A percentile compares a stretch with the other conserved stretches of the same genome.
Conservation (phyloP, 2,888 invertebrate genomes). For the Drosophila testacea region DNA sequence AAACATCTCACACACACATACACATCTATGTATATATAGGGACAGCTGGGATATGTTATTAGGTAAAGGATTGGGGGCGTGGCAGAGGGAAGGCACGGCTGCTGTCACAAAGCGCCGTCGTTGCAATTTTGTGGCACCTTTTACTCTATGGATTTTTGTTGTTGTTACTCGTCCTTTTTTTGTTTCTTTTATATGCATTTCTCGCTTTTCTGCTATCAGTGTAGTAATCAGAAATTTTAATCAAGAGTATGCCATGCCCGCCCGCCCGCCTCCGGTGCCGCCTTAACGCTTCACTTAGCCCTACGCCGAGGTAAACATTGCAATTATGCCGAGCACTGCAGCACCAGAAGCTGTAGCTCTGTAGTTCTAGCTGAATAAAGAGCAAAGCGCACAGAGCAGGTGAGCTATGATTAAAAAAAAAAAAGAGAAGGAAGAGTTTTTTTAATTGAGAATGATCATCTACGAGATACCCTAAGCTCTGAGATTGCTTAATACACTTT, state of each 20-base stretch:
- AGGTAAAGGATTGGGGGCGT: conserved; percentile 41
- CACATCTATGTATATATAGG: neutral
- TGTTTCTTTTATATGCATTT: conserved; percentile 61
- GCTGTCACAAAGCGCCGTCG: conserved; percentile 76
- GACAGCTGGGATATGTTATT: conserved; percentile 68
- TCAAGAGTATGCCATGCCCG: conserved; percentile 60
- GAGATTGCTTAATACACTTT: no score
- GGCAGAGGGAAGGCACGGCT: conserved; percentile 18
- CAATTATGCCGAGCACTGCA: conserved; percentile 67
- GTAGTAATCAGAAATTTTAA: conserved; percentile 80
- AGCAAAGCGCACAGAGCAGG: conserved; percentile 61
- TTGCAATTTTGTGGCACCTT: conserved; percentile 77
- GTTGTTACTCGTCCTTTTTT: conserved; percentile 2
- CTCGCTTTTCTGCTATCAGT: conserved; percentile 65
- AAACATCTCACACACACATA: conserved; percentile 53
- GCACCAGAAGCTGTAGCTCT: conserved; percentile 39
- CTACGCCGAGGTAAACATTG: conserved; percentile 73
- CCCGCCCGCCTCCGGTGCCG: conserved; percentile 20
- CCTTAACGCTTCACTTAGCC: conserved; percentile 78
- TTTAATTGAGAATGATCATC: neutral
- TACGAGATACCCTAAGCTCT: neutral
- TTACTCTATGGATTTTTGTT: conserved; percentile 37
- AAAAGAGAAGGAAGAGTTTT: conserved; percentile 3
- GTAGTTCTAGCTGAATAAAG: conserved; percentile 47
- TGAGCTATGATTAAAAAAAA: conserved; percentile 70